phyloP scores from a whole-genome alignment of 2,888 invertebrate genomes.

The Ametastegia equiseti region DNA sequence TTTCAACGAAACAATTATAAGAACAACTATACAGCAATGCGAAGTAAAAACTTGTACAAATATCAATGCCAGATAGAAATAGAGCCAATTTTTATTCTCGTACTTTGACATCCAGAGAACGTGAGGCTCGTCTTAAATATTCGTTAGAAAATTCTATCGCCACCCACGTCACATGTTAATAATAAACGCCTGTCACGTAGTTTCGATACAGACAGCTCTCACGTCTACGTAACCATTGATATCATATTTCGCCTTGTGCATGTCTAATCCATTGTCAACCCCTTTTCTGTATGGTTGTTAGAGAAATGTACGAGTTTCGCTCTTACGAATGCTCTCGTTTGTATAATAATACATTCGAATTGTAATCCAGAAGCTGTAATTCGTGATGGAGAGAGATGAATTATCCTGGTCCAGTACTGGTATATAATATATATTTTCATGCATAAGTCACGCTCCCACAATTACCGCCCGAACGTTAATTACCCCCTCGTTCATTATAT shows the following conservation, averaged over 20 bases:
- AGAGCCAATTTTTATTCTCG: background rate
- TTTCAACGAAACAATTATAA: background rate
- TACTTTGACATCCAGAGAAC: background rate
- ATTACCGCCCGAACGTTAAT: conserved; percentile 43
- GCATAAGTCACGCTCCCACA: conserved; percentile 30
- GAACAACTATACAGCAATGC: background rate
- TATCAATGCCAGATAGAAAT: background rate
- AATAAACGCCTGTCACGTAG: conserved; percentile 3
- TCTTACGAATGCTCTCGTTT: background rate
- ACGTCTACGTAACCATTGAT: conserved; percentile 15
- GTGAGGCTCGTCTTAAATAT: background rate
- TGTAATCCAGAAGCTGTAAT: background rate
- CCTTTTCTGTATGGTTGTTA: background rate
- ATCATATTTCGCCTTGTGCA: conserved; percentile 21
- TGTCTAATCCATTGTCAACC: background rate
- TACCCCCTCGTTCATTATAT: conserved; percentile 27
- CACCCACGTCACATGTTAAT: conserved; percentile 1
- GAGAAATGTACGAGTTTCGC: background rate
- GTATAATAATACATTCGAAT: background rate
- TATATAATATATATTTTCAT: background rate
- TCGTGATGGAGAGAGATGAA: conserved; percentile 9
- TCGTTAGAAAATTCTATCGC: conserved; percentile 30
- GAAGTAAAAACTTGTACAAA: background rate
- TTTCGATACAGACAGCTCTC: conserved; percentile 6
- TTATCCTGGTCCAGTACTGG: conserved; percentile 5